Base-by-base conservation (phyloP, 2,797 vertebrate species). In the Muscicapa striata region DNA sequence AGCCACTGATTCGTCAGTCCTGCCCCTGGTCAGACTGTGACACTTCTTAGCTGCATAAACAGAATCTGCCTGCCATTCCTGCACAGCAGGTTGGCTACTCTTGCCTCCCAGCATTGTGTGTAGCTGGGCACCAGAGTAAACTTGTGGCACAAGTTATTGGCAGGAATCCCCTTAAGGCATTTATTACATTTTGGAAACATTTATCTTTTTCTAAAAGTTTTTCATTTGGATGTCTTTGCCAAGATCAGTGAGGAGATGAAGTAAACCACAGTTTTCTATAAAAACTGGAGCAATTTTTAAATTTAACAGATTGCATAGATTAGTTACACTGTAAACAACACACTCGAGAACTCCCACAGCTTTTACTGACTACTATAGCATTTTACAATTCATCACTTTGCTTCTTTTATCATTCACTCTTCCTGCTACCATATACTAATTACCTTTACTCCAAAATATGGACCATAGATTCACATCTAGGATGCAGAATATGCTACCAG, bases 41-140 rank as follows among this genome's bases (percentile, higher is more conserved):
- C 72, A 77, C 70, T 82, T 92, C 74, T 57, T 9, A 77, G 67
- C 41, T 83, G 69, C 57, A 77, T 80, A 80, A 95, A 93, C 84
- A 91, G 69, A 62, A 84, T 38, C 59, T 94, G 89, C 87, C 75
- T 84, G 89, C 73, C 89, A 69, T 92, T 96, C 95, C 85, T 93
- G 94, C 73, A 74, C 63, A 87, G 84, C 93, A 93, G 84, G 94
- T 88, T 93, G 79, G 69, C 89, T 91, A 94, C 84, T 94, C 87
- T 67, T 96, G 82, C 91, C 91, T 92, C 83, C 87, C 73, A 92
- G 93, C 83, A 76, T 0, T 24, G 29, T 61, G 46, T 40, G 55
- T 11, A 93, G 76, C 19, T 64, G 91, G 76, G 86, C 79, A 93
- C 43, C 29, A 67, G 34, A 90, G 74, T 73, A 93, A 95, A 78